These are phyloP conservation scores for Rhinoraja longicauda DNA, from an alignment of 2,797 vertebrate species.

Conservation along the genomic window DNA sequence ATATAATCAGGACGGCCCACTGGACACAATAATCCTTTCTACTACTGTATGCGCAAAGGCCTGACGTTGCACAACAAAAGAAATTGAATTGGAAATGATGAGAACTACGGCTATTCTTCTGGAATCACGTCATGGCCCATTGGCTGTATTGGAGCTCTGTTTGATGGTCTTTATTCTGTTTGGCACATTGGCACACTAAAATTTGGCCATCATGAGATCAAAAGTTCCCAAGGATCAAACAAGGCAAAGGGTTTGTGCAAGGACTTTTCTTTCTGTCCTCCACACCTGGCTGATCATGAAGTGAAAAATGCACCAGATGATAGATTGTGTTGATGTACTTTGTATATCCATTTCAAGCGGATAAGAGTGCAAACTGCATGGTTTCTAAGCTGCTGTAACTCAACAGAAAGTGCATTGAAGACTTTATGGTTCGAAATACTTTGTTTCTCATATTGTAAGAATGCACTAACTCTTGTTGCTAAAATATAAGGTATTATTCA, in stretches of 20 bases:
- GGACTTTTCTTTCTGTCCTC: slow-evolving; percentile 62
- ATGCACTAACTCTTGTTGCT: background rate
- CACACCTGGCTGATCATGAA: slow-evolving; percentile 63
- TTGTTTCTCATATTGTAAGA: background rate
- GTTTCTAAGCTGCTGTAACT: slow-evolving; percentile 51
- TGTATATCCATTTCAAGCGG: slow-evolving; percentile 54
- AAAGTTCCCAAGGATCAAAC: slow-evolving; percentile 71
- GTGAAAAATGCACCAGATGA: slow-evolving; percentile 57
- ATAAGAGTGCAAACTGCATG: slow-evolving; percentile 52
- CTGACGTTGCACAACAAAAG: slow-evolving; percentile 65
- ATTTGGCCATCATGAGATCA: slow-evolving; percentile 70
- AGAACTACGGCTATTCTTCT: slow-evolving; percentile 60
- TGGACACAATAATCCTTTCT: slow-evolving; percentile 69
- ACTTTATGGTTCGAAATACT: slow-evolving; percentile 5
- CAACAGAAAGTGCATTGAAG: background rate
- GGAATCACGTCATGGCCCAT: slow-evolving; percentile 65
- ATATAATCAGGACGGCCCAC: slow-evolving; percentile 63
- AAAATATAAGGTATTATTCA: background rate
- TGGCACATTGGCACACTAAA: slow-evolving; percentile 73
- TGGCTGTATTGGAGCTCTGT: slow-evolving; percentile 74
- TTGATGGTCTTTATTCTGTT: slow-evolving; percentile 80
- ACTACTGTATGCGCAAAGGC: slow-evolving; percentile 58
- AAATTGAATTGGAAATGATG: slow-evolving; percentile 68
- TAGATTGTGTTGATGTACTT: slow-evolving; percentile 59
- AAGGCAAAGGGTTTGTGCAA: slow-evolving; percentile 62